Conservation (phyloP, 2,888 invertebrate genomes). For the Tolmerus cingulatus region DNA sequence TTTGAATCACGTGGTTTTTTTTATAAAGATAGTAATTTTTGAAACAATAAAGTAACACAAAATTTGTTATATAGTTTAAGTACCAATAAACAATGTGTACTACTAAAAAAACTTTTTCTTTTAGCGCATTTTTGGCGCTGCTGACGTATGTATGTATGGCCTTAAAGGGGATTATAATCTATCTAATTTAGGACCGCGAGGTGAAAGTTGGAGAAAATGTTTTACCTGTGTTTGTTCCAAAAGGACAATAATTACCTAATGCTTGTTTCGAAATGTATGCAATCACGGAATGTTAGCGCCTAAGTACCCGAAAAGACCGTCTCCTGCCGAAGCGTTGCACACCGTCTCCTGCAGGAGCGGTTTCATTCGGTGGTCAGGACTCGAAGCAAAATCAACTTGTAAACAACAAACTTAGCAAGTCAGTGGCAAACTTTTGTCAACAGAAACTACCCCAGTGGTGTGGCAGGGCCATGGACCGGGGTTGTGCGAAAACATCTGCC, state of each 20-base stretch:
- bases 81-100: too few species aligned
- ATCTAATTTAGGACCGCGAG: neutral
- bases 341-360: neutral
- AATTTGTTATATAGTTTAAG: too few species aligned
- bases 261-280: neutral
- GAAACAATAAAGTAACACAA: too few species aligned
- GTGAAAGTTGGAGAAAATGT: neutral
- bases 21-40: too few species aligned
- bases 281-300: neutral
- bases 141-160: too few species aligned
- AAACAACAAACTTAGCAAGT: slow-evolving; percentile 37
- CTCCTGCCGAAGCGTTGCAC: neutral
- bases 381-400: slow-evolving; percentile 26
- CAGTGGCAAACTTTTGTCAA: slow-evolving; percentile 36
- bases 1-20: too few species aligned
- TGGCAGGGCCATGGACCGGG: neutral
- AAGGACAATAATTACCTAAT: neutral
- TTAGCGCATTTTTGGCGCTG: too few species aligned
- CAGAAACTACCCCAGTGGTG: neutral
- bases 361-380: neutral
- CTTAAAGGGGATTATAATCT: neutral
- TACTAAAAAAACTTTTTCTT: too few species aligned
- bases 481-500: slow-evolving; percentile 38
- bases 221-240: neutral
- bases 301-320: neutral